These are phyloP conservation scores for Drosophila kohkoa DNA, from an alignment of 1,140 invertebrate species.

Conservation along the genomic window DNA sequence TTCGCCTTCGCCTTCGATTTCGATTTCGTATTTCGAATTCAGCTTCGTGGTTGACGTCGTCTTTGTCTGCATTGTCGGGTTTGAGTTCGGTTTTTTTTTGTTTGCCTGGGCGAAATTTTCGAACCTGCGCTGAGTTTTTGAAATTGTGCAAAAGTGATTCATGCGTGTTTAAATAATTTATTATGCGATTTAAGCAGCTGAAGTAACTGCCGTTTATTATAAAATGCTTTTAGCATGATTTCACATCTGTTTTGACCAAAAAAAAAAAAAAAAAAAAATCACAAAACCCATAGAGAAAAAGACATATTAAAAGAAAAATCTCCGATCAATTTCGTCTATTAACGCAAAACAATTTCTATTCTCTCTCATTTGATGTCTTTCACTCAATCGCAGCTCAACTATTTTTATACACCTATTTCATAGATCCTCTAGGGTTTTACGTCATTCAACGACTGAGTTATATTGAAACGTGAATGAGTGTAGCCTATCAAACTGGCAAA, in stretches of 20 bases:
- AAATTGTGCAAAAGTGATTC: constrained; percentile 61
- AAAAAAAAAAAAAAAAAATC: constrained; percentile 18
- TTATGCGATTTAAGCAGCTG: constrained; percentile 68
- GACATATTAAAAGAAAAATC: constrained; percentile 1
- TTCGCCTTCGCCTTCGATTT: constrained; percentile 7
- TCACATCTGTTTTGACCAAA: constrained; percentile 40
- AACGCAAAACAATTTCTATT: constrained; percentile 1
- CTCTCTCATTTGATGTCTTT: constrained; percentile 7
- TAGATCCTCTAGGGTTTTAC: constrained; percentile 45
- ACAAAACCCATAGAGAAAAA: constrained; percentile 13
- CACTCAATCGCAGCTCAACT: not conserved
- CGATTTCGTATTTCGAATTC: constrained; percentile 12
- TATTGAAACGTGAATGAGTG: constrained; percentile 56
- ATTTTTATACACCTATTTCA: constrained; percentile 26
- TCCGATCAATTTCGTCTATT: constrained; percentile 31
- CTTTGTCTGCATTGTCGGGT: constrained; percentile 3
- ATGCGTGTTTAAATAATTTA: constrained; percentile 75
- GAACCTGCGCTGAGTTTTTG: constrained; percentile 47
- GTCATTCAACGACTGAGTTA: constrained; percentile 34
- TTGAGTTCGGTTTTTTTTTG: constrained; percentile 18
- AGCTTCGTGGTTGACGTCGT: not conserved
- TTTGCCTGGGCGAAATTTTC: constrained; percentile 60
- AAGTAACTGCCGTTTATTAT: constrained; percentile 58
- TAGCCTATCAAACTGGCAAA: constrained; percentile 29
- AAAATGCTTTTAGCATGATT: constrained; percentile 72